Evolutionary conservation across 2,888 invertebrate genomes (phyloP), one percentile per base, ranked within the genome.

Genomic region (Nemotelus pantherinus): DNA sequence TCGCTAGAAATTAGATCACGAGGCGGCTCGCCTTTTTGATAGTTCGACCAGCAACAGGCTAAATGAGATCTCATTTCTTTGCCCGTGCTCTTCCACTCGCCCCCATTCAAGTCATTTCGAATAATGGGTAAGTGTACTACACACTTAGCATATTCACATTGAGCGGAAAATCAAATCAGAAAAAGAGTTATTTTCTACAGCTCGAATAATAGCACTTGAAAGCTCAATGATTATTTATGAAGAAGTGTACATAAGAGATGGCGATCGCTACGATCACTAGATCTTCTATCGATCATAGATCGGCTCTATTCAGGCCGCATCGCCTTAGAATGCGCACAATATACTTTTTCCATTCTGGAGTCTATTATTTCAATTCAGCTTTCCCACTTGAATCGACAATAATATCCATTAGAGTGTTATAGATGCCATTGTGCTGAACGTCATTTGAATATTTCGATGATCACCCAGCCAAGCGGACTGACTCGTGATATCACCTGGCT

Each of bases 331-430:
- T 53, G 43, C 39, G 43, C 55, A 55, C 70, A 70, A 70, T 70
- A 50, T 7, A 47, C 39, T 6, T 50, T 70, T 70, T 70, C 55
- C 53, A 55, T 53, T 43, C 44, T 3, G 53, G 3, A 55, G 70
- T 74, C 60, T 74, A 74, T 74, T 74, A 74, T 74, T 74, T 74
- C 74, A 74, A 74, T 74, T 74, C 74, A 74, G 48, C 74, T 74
- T 74, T 74, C 74, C 74, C 74, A 74, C 74, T 74, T 74, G 45
- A 60, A 39, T 63, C 74, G 74, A 58, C 60, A 74, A 60, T 60
- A 60, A 74, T 60, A 74, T 74, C 74, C 63, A 74, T 74, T 74
- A 74, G 63, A 74, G 63, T 74, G 74, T 74, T 74, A 74, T 74
- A 63, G 74, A 74, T 74, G 47, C 74, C 48, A 74, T 74, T 74